Base-by-base conservation (phyloP, 2,888 invertebrate genomes). In the Lithophane semibrunnea region DNA sequence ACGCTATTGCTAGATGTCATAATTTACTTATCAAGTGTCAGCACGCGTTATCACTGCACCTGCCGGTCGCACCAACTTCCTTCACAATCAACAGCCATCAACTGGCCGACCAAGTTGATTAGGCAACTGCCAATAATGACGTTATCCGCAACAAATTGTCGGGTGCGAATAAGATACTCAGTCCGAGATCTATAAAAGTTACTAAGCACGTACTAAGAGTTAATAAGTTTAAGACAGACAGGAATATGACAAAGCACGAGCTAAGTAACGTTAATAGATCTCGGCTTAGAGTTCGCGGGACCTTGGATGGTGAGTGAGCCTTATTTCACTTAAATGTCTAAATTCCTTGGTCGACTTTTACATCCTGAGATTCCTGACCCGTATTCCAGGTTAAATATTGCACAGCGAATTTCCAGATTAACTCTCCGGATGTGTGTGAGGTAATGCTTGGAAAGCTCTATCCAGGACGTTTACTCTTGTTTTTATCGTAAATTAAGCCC, bases 1-100 rank as follows among this genome's bases (percentile, higher is more conserved):
- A 88, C 16, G 60, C 75, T 88, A 88, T 71, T 68, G 63, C 80
- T 90, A 89, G 80, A 71, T 77, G 77, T 84, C 85, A 83, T 84
- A 78, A 85, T 61, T 77, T 83, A 75, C 52, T 68, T 76, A 70
- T 65, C 47, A 65, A 69, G 76, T 79, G 86, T 68, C 47, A 60
- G 47, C n/a, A 37, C 77, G 66, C 77, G 56, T 29, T 77, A 82
- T 80, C 88, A 79, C 79, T 69, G 64, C 75, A 75, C 64, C 73
- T 29, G 68, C 18, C 68, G 66, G 61, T 42, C 79, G 58, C 73
- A 37, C 44, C 29, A 60, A 44, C 29, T 13, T 5, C 18, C 47
- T 10, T 9, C 10, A 24, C 37, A n/a, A 73, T 63, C 78, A 77
- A 73, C 86, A 84, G 72, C 84, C 69, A 64, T n/a, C 13, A 49